Evolutionary conservation across 2,113 vertebrate species (phyloP), one percentile per base, ranked within the genome.

Genomic region (Platysternon megacephalum): DNA sequence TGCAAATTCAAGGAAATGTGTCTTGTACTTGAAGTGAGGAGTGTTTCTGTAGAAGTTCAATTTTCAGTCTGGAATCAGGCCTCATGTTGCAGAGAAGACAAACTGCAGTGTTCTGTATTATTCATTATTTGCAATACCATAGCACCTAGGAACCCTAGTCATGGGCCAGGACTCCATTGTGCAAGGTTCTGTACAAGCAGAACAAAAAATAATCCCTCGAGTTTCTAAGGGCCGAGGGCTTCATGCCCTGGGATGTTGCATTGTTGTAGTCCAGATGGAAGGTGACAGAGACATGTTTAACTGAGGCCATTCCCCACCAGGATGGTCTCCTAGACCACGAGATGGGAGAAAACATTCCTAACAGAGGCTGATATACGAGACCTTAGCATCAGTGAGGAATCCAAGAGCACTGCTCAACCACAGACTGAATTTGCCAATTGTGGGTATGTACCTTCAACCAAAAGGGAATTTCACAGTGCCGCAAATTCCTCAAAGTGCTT

Each of bases 381-480:
- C 8, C 6, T 44, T 88, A n/a, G 12, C 2, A 76, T 16, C 12
- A 42, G 6, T 22, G 17, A 39, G 44, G 49, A 74, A 81, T 2
- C 0, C 26, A 65, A n/a, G 1, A 26, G 76, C 6, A 4, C 8
- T 78, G 16, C 26, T 35, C 58, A 78, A 29, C 12, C 8, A 16
- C 8, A 26, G 24, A 17, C 44, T 68, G 42, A 46, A 78, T 42
- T 51, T 28, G 82, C 6, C 21, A 90, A 22, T 32, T 65, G 1
- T 12, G 3, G 52, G 2, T 2, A 2, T 21, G 0, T 2, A 24
- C 79, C 68, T 82, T 81, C 6, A 2, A 6, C 49, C 42, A 88
- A 68, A 85, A 87, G 3, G 8, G 91, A 82, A 72, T 28, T 8
- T 8, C 17, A 58, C 28, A 5, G 79, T 28, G 51, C n/a, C 19